Percentiles rank a stretch among this genome's conserved stretches.
These are phyloP conservation scores for Drosophila putrida DNA, from an alignment of 2,888 invertebrate genomes.

Conservation along the genomic window DNA sequence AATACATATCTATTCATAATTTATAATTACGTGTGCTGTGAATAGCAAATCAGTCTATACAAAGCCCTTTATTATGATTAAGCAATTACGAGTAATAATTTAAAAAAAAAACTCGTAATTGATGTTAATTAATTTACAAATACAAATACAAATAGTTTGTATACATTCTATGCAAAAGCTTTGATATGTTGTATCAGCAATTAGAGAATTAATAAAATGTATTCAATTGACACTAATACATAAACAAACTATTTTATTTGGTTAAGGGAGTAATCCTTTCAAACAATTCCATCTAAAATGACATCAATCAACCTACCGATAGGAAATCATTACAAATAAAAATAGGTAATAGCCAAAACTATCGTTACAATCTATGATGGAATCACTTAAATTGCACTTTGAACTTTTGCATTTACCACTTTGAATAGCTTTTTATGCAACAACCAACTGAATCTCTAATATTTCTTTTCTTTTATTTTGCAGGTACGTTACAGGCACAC, in stretches of 20 bases:
- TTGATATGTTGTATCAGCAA: no score
- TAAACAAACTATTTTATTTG: neutral
- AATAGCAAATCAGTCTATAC: no score
- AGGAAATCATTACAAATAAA: neutral
- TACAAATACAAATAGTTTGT: no score
- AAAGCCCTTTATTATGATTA: no score
- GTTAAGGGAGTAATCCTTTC: neutral
- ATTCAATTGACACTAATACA: no score
- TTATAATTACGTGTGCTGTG: no score
- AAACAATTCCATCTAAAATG: neutral
- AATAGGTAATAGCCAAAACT: neutral
- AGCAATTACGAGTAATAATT: no score
- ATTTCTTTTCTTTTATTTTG: constrained; percentile 9
- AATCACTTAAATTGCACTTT: neutral
- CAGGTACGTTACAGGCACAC: constrained; percentile 44
- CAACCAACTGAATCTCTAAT: constrained; percentile 24
- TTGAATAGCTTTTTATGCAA: constrained; percentile 3
- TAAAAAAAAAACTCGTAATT: no score
- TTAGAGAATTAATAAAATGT: no score
- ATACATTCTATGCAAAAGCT: no score
- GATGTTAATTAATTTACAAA: no score
- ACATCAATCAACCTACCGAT: neutral
- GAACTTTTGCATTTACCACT: neutral
- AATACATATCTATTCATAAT: no score
- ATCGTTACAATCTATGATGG: neutral